Conservation (phyloP, 1,140 invertebrate genomes). For the Campoletis sonorensis region DNA sequence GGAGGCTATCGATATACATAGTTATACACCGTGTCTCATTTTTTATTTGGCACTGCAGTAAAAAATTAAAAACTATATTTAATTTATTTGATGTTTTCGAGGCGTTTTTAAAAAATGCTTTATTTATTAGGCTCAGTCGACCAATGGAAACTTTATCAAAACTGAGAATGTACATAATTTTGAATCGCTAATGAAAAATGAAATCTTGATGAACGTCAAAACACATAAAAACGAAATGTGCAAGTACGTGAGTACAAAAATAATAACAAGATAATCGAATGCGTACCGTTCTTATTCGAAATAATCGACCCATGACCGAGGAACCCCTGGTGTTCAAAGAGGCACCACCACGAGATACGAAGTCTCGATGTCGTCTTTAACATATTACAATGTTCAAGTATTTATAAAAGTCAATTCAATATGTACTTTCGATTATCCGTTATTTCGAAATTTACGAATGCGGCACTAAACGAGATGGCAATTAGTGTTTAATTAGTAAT, state of each 20-base stretch:
- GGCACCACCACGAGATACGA: slow-evolving; percentile 20
- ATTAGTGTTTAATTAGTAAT: no score
- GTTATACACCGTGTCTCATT: not conserved
- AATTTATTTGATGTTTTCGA: no score
- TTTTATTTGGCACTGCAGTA: no score
- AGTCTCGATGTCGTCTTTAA: not conserved
- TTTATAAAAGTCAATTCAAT: not conserved
- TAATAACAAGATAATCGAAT: slow-evolving; percentile 24
- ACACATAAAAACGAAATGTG: not conserved
- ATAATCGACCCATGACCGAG: slow-evolving; percentile 15
- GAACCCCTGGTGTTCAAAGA: slow-evolving; percentile 21
- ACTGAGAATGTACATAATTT: not conserved
- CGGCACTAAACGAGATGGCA: no score
- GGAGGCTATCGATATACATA: not conserved
- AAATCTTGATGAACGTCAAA: no score
- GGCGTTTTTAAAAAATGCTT: no score
- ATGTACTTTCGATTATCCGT: no score
- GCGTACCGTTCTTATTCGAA: not conserved
- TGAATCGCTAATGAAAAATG: not conserved
- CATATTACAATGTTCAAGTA: not conserved
- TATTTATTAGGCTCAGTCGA: no score
- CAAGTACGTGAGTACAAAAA: not conserved
- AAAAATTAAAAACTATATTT: no score
- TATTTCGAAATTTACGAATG: no score
- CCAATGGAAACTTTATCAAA: no score